These are phyloP conservation scores for Drosophila willistoni DNA, from an alignment of 1,140 invertebrate species.

Conservation along the genomic window DNA sequence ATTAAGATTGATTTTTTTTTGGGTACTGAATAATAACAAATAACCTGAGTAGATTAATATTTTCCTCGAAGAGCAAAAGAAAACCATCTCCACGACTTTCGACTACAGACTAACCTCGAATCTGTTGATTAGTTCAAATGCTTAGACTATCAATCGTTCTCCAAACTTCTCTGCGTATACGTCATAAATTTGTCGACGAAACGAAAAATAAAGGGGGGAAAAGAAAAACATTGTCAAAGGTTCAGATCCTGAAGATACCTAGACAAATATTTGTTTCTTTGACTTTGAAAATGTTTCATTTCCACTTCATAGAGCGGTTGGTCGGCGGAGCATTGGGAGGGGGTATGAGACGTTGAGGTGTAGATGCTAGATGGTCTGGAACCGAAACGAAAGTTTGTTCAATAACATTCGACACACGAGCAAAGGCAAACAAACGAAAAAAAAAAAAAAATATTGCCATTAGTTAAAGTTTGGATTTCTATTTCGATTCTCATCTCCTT, in stretches of 20 bases:
- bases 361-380: slow-evolving; percentile 61
- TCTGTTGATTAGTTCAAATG: neutral
- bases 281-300: slow-evolving; percentile 11
- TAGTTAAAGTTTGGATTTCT: slow-evolving; percentile 46
- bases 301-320: slow-evolving; percentile 11
- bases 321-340: slow-evolving; percentile 12
- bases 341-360: neutral
- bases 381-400: slow-evolving; percentile 69
- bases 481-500: slow-evolving; percentile 1
- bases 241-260: neutral
- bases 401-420: slow-evolving; percentile 53
- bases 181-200: too few species aligned
- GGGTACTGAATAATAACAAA: too few species aligned
- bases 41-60: too few species aligned
- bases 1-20: slow-evolving; percentile 3
- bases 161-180: neutral
- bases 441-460: slow-evolving; percentile 53
- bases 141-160: neutral
- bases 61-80: too few species aligned
- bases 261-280: slow-evolving; percentile 14
- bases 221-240: slow-evolving; percentile 5
- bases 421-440: slow-evolving; percentile 3
- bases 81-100: too few species aligned
- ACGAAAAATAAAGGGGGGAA: too few species aligned
- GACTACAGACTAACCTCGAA: too few species aligned